Base-by-base conservation (phyloP, 2,888 invertebrate species). In the Lottia gigantea region DNA sequence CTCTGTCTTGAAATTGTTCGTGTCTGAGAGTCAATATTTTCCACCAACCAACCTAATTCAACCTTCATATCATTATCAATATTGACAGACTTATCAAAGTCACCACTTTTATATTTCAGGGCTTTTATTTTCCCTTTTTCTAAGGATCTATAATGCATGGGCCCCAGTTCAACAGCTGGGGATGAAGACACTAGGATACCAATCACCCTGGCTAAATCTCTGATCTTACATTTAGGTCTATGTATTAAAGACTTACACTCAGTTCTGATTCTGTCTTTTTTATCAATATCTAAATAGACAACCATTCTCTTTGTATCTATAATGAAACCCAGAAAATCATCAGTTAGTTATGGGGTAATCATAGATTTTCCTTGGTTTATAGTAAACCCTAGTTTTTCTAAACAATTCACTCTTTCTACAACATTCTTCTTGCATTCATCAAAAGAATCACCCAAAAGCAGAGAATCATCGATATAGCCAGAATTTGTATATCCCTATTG, bases 341-440 rank as follows among this genome's bases (percentile, higher is more conserved):
- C 19, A 55, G 19, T 19, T 55, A 19, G n/a, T 55, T 12, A 19
- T 14, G 55, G 55, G 19, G 19, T 55, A 55, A 19, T 1, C 55
- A 55, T 19, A 19, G 55, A 19, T 55, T 55, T 55, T n/a, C 4
- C 49, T n/a, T 19, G n/a, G 19, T 55, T 55, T 19, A 19, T 55
- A 11, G 19, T 19, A 19, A 55, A 55, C 12, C 55, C 55, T 19
- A 55, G n/a, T 19, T 55, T 55, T 55, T 55, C n/a, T 55, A 19
- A 55, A 14, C n/a, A 19, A 19, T 19, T 19, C 11, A 55, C 19
- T n/a, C 15, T 55, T n/a, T 55, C 55, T 55, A 19, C 19, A 19
- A 55, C 55, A 55, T 55, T 55, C n/a, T n/a, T 55, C 55, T 55
- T 19, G 15, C 55, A 55, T 55, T 55, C 19, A 55, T 55, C 19